These are phyloP conservation scores for Micrasema longulum DNA, from an alignment of 1,140 invertebrate genomes.

Conservation along the genomic window DNA sequence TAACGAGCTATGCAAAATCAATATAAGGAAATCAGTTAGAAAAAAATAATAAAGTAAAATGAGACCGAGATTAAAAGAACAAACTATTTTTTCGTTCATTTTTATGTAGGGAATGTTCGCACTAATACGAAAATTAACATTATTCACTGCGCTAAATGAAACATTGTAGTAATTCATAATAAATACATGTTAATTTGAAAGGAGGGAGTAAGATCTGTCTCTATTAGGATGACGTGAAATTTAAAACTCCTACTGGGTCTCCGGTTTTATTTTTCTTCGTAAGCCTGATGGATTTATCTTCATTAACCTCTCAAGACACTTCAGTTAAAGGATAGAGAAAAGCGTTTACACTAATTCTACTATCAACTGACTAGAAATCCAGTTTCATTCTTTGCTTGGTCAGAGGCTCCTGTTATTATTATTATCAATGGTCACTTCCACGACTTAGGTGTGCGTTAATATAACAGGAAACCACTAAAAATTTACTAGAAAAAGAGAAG, in stretches of 20 bases:
- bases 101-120: too few relatives aligned
- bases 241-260: constrained; percentile 33
- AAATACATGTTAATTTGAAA: constrained; percentile 26
- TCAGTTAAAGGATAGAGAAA: constrained; percentile 30
- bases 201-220: constrained; percentile 35
- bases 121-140: too few relatives aligned
- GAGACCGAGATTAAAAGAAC: too few relatives aligned
- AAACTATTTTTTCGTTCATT: too few relatives aligned
- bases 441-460: too few relatives aligned
- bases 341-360: constrained; percentile 33
- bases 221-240: constrained; percentile 43
- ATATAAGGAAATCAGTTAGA: too few relatives aligned
- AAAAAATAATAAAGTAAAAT: too few relatives aligned
- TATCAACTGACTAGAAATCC: not conserved
- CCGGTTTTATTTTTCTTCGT: constrained; percentile 23
- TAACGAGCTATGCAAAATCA: too few relatives aligned
- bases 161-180: constrained; percentile 15
- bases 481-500: too few relatives aligned
- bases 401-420: not conserved
- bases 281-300: constrained; percentile 50
- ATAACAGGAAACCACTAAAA: too few relatives aligned
- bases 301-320: constrained; percentile 45
- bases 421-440: not conserved
- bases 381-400: constrained; percentile 2
- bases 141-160: too few relatives aligned